Percentiles rank a stretch among this genome's conserved stretches.
Conservation (phyloP, 2,797 vertebrate species). For the Intellagama lesueurii region DNA sequence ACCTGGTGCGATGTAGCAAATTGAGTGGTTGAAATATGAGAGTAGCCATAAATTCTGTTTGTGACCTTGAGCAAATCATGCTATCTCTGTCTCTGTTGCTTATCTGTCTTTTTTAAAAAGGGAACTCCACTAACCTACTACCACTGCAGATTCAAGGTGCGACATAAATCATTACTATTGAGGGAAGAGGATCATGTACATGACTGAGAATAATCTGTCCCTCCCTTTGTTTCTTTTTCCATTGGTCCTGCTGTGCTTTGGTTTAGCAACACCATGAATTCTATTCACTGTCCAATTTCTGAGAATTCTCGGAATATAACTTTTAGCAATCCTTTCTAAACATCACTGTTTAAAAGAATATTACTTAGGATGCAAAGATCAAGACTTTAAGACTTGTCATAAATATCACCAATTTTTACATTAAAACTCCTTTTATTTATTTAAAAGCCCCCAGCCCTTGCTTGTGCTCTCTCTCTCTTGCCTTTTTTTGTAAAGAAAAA, state of each 20-base stretch:
- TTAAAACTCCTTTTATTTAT: constrained; percentile 37
- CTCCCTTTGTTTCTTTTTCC: neutral
- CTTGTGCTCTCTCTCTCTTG: neutral
- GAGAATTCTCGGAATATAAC: neutral
- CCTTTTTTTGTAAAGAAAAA: constrained; percentile 32
- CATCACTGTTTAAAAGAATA: neutral
- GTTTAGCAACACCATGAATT: neutral
- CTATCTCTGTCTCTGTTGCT: neutral
- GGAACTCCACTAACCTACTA: neutral
- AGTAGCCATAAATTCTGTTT: constrained; percentile 10
- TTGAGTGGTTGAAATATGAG: neutral
- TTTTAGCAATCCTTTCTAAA: too few relatives aligned
- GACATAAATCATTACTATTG: neutral
- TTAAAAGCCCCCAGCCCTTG: neutral
- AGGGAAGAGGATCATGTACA: neutral
- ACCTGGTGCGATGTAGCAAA: neutral
- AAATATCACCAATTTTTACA: constrained; percentile 29
- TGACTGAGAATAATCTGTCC: neutral
- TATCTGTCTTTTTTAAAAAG: neutral
- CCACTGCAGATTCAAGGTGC: neutral
- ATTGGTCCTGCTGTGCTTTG: neutral
- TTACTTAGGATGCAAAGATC: constrained; percentile 2
- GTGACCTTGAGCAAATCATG: neutral
- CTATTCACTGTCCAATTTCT: neutral
- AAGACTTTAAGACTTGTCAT: constrained; percentile 4